These are phyloP conservation scores for Platycercus adscitus DNA, from an alignment of 2,113 vertebrate genomes.

Conservation along the genomic window DNA sequence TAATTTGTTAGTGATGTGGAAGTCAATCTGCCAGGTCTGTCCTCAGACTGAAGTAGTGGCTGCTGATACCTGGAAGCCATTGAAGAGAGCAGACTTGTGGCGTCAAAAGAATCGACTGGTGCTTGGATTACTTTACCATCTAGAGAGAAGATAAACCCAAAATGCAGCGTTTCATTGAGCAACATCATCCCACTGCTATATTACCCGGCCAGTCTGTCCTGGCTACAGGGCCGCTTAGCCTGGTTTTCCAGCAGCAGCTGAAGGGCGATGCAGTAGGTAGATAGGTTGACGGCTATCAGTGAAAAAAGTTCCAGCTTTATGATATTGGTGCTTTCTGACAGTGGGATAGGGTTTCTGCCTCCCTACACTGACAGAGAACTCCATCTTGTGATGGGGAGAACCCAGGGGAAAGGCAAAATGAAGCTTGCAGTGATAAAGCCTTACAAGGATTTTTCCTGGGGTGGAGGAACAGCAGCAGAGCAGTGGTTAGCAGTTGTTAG, in stretches of 20 bases:
- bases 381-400: background rate
- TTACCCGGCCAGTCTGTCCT: background rate
- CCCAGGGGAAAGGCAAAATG: background rate
- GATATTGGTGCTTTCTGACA: background rate
- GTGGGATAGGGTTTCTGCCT: background rate
- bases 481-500: rapidly evolving
- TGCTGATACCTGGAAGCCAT: background rate
- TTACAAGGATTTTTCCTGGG: background rate
- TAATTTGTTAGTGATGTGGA: background rate
- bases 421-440: background rate
- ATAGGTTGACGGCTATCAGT: background rate
- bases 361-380: background rate
- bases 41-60: background rate
- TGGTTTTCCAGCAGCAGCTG: background rate
- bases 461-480: rapidly evolving
- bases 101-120: background rate
- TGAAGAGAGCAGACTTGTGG: background rate
- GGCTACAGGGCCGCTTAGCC: background rate
- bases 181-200: background rate
- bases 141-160: background rate
- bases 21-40: background rate
- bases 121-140: background rate
- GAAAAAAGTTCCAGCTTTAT: background rate
- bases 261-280: rapidly evolving
- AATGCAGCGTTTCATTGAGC: background rate